phyloP scores from a whole-genome alignment of 2,797 vertebrate species.

The Hirundo rustica region DNA sequence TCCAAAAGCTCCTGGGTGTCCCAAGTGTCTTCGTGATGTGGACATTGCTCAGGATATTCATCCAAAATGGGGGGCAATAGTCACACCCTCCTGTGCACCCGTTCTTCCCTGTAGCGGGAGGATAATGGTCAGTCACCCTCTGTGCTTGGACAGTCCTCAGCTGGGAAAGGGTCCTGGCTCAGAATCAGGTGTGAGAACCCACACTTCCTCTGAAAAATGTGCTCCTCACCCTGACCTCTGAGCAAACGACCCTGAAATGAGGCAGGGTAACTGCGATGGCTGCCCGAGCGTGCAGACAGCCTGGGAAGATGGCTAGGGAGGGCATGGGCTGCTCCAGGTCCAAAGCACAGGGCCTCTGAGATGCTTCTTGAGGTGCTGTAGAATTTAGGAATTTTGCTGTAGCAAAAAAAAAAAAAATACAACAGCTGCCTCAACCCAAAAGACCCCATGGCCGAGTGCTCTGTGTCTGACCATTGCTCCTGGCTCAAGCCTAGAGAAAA shows the following conservation, averaged over 20 bases:
- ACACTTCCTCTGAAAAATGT: neutral
- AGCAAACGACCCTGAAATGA: neutral
- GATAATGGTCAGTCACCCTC: fast-evolving
- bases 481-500: neutral
- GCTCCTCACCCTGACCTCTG: neutral
- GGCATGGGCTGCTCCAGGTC: fast-evolving
- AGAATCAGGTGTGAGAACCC: fast-evolving
- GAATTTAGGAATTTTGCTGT: neutral
- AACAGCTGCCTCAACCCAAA: neutral
- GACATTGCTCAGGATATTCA: neutral
- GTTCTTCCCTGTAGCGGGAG: fast-evolving
- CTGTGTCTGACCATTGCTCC: fast-evolving
- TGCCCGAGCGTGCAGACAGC: fast-evolving
- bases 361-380: neutral
- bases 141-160: fast-evolving
- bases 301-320: neutral
- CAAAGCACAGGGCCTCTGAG: neutral
- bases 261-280: too few relatives aligned
- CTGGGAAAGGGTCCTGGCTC: neutral
- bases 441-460: fast-evolving
- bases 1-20: neutral
- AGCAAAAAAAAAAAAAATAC: neutral
- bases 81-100: fast-evolving
- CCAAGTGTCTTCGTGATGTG: fast-evolving
- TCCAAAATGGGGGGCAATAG: fast-evolving